These are phyloP conservation scores for Turdus rufiventris DNA, from an alignment of 2,113 vertebrate species.

Conservation along the genomic window DNA sequence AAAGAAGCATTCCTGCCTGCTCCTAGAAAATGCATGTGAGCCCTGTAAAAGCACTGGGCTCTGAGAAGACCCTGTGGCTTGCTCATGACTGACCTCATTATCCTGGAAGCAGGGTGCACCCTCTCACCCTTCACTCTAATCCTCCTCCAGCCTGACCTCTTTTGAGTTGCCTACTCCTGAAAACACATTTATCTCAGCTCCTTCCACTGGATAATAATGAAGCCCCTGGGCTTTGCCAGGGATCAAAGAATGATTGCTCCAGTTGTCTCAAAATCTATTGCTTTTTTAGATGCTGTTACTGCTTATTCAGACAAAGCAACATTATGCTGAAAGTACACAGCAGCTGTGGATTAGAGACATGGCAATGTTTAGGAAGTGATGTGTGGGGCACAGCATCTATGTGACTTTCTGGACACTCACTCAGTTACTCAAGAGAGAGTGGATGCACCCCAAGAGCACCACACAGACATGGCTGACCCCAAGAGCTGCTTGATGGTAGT, in stretches of 20 bases:
- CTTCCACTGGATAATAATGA: constrained; percentile 19
- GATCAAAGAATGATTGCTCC: constrained; percentile 25
- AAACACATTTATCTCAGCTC: constrained; percentile 16
- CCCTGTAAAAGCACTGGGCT: background rate
- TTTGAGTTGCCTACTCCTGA: background rate
- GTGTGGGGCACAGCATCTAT: background rate
- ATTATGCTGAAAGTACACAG: background rate
- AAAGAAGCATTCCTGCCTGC: constrained; percentile 37
- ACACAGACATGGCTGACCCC: background rate
- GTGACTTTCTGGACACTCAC: background rate
- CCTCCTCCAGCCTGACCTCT: constrained; percentile 1
- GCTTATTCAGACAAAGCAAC: background rate
- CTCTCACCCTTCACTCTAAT: background rate
- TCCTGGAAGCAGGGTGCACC: background rate
- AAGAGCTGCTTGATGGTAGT: background rate
- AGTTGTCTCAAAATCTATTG: constrained; percentile 12
- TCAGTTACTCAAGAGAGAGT: background rate
- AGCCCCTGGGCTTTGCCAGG: constrained; percentile 2
- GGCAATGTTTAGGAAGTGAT: background rate
- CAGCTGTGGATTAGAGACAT: background rate
- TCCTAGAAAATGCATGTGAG: background rate
- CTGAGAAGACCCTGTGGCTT: background rate
- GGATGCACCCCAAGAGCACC: background rate
- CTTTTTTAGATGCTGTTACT: background rate
- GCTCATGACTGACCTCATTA: background rate